Conservation (phyloP, 2,888 invertebrate genomes). For the Teinopalpus imperialis region DNA sequence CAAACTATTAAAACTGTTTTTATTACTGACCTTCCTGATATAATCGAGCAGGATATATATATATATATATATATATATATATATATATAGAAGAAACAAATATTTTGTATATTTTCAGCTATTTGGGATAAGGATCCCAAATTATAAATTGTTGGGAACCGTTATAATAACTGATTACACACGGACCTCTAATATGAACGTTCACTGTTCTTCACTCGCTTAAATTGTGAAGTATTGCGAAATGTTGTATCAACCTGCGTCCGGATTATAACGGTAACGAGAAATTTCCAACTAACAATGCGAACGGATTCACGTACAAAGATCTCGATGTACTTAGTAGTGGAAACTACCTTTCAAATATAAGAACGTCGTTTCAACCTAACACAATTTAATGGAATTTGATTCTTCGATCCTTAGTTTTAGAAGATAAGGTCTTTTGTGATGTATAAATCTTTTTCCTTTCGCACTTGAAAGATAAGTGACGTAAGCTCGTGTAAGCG, state of each 20-base stretch:
- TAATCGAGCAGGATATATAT: too few relatives aligned
- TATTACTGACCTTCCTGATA: too few relatives aligned
- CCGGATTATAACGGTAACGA: slow-evolving; percentile 77
- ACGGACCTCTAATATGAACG: background rate
- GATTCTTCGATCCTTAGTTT: background rate
- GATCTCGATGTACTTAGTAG: slow-evolving; percentile 72
- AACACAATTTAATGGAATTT: background rate
- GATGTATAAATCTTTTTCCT: background rate
- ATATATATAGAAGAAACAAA: too few relatives aligned
- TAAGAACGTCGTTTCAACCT: slow-evolving; percentile 4
- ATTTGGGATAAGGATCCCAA: too few relatives aligned
- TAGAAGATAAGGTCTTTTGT: background rate
- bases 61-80: too few relatives aligned
- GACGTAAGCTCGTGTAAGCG: background rate
- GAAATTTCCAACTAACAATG: slow-evolving; percentile 76
- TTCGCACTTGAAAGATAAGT: background rate
- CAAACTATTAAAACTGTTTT: too few relatives aligned
- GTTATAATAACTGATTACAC: background rate
- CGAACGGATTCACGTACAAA: slow-evolving; percentile 71
- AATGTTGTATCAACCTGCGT: slow-evolving; percentile 57
- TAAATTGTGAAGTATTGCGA: slow-evolving; percentile 67
- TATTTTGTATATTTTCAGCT: too few relatives aligned
- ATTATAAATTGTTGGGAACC: too few relatives aligned
- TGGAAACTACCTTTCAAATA: slow-evolving; percentile 35
- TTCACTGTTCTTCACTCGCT: slow-evolving; percentile 26